A percentile compares a stretch with the other conserved stretches of the same genome.
phyloP scores from a whole-genome alignment of 2,888 invertebrate genomes.

The Patella pellucida region DNA sequence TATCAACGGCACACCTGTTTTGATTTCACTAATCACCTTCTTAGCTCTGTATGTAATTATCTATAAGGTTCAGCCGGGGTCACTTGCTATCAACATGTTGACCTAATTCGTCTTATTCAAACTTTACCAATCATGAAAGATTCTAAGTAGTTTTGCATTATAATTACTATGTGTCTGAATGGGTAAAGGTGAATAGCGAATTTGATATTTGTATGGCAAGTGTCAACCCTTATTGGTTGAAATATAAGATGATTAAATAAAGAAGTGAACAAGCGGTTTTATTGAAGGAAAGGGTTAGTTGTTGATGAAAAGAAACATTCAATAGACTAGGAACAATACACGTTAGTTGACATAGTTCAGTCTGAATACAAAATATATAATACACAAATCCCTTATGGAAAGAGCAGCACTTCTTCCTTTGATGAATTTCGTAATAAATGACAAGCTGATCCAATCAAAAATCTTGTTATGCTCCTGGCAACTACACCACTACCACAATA shows the following conservation, averaged over 20 bases:
- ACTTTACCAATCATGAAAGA: not conserved
- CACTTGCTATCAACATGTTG: conserved; percentile 13
- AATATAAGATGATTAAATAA: conserved; percentile 29
- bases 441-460: no score
- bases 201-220: conserved; percentile 20
- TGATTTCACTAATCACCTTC: conserved; percentile 34
- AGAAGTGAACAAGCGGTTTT: not conserved
- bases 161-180: conserved; percentile 25
- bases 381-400: no score
- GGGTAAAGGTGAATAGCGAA: conserved; percentile 25
- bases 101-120: conserved; percentile 19
- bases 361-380: no score
- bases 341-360: no score
- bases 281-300: no score
- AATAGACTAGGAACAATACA: no score
- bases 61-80: conserved; percentile 20
- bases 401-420: no score
- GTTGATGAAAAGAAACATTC: no score
- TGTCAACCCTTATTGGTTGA: conserved; percentile 20
- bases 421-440: no score
- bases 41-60: conserved; percentile 28
- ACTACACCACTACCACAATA: no score
- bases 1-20: conserved; percentile 25
- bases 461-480: no score
- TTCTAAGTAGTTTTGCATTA: conserved; percentile 22